A percentile compares a stretch with the other conserved stretches of the same genome.
Evolutionary conservation across 2,113 vertebrate species (phyloP).

Genomic region (Cygnus buccinator): DNA sequence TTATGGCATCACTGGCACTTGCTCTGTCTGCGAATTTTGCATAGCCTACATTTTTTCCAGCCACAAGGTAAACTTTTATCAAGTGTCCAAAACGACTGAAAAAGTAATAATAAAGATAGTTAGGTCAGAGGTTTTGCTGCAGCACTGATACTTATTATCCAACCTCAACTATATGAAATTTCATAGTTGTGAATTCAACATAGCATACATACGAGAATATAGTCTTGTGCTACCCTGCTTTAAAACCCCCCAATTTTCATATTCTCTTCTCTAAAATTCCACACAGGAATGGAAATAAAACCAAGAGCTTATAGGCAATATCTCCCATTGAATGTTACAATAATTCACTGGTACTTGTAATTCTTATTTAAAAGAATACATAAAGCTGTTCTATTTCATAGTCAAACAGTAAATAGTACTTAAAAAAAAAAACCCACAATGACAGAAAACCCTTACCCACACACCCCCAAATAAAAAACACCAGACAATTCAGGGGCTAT

Average conservation of each 20-base stretch:
- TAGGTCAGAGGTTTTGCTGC: background rate
- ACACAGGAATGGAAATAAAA: background rate
- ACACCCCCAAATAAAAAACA: background rate
- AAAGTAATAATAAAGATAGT: background rate
- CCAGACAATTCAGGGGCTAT: background rate
- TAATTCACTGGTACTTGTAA: background rate
- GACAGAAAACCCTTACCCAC: background rate
- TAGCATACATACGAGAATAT: no score
- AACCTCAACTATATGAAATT: background rate
- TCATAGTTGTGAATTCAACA: background rate
- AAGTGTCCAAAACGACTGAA: conserved; percentile 91
- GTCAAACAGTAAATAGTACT: background rate
- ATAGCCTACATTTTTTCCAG: conserved; percentile 93
- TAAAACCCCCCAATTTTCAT: background rate
- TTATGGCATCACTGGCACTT: conserved; percentile 90
- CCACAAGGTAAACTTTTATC: conserved; percentile 91
- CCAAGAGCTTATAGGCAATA: background rate
- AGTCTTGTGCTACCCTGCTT: background rate
- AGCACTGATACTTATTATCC: background rate
- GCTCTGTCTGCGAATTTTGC: conserved; percentile 91
- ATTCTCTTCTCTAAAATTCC: background rate
- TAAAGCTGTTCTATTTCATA: background rate
- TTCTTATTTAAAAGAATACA: background rate
- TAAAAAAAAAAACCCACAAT: background rate
- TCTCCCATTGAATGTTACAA: background rate